phyloP scores from a whole-genome alignment of 2,888 invertebrate genomes.

The Patella caerulea region DNA sequence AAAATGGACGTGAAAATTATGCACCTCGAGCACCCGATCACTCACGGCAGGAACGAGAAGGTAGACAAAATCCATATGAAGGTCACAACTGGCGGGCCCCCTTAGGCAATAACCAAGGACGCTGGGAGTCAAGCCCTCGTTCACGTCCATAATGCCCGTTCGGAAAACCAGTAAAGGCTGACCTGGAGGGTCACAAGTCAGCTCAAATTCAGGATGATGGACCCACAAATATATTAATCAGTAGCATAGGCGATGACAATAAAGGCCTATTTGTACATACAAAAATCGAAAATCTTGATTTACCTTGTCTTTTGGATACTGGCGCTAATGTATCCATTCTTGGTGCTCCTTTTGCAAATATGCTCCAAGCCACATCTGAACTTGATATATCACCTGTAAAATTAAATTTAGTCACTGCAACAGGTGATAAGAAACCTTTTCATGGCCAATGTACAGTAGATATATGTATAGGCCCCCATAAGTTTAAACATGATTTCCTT shows the following conservation, averaged over 20 bases:
- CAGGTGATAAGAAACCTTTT: background rate
- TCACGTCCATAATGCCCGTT: background rate
- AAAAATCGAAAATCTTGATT: background rate
- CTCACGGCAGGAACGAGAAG: too few relatives aligned
- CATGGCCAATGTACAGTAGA: background rate
- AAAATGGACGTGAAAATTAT: too few relatives aligned
- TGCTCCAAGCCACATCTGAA: background rate
- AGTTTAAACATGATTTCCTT: background rate
- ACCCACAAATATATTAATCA: background rate
- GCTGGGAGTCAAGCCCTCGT: background rate
- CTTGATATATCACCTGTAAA: background rate
- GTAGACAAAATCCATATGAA: too few relatives aligned
- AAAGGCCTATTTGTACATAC: background rate
- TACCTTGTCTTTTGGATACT: background rate
- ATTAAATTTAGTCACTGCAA: conserved; percentile 5
- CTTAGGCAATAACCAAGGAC: background rate
- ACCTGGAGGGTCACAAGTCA: background rate
- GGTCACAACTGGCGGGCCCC: too few relatives aligned
- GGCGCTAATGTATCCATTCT: background rate
- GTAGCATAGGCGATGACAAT: background rate
- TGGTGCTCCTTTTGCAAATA: background rate
- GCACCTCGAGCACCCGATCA: too few relatives aligned
- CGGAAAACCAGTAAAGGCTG: background rate
- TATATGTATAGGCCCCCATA: background rate
- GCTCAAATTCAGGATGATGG: background rate